Percentiles rank a stretch among this genome's conserved stretches.
These are phyloP conservation scores for Zonotrichia leucophrys DNA, from an alignment of 2,113 vertebrate genomes.

Conservation along the genomic window DNA sequence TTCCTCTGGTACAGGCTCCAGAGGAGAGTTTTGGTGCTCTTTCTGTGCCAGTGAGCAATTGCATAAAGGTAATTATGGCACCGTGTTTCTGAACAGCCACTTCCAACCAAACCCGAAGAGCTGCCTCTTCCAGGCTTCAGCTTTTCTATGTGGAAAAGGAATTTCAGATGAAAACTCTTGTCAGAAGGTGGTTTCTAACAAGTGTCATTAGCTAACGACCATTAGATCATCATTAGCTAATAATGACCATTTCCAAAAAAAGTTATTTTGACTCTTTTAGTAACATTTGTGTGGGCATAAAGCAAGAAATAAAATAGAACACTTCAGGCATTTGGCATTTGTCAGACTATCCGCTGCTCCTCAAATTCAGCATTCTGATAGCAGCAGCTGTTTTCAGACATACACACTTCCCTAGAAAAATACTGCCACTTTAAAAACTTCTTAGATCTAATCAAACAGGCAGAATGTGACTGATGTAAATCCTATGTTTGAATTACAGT, in stretches of 20 bases:
- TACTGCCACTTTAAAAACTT: neutral
- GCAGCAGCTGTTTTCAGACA: neutral
- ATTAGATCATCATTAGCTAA: neutral
- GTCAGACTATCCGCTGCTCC: neutral
- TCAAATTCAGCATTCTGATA: neutral
- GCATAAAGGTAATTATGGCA: neutral
- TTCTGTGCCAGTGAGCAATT: neutral
- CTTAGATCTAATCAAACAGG: neutral
- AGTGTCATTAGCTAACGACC: neutral
- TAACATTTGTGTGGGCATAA: neutral
- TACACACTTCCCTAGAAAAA: neutral
- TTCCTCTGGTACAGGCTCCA: neutral
- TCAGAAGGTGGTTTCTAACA: neutral
- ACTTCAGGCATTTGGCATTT: neutral
- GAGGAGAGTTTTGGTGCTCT: neutral
- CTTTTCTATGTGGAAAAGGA: neutral
- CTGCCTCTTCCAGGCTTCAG: neutral
- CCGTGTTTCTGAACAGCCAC: neutral
- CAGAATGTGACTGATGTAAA: neutral
- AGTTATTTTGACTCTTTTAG: neutral
- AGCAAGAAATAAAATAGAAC: neutral
- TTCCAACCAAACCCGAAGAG: neutral
- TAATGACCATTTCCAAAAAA: accelerated
- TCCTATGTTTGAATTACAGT: neutral
- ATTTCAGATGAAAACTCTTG: accelerated